These are phyloP conservation scores for Pteromalus puparum DNA, from an alignment of 1,140 invertebrate genomes.

Conservation along the genomic window DNA sequence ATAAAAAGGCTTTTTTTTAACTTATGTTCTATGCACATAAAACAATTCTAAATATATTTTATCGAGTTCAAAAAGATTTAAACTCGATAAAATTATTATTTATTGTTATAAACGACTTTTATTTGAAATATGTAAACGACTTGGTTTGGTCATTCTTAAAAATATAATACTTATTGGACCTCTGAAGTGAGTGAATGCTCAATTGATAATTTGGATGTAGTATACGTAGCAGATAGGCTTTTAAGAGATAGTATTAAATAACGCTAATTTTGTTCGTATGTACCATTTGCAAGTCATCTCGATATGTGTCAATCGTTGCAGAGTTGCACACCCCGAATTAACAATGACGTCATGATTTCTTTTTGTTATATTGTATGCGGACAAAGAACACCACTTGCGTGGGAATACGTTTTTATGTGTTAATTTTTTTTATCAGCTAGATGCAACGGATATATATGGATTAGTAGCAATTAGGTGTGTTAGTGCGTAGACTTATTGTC, in stretches of 20 bases:
- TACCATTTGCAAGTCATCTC: constrained; percentile 7
- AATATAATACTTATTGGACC: constrained; percentile 47
- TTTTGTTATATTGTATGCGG: constrained; percentile 55
- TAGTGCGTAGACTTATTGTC: constrained; percentile 77
- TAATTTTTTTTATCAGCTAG: constrained; percentile 66
- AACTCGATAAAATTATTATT: neutral
- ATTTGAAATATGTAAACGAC: neutral
- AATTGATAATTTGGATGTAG: neutral
- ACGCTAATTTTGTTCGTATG: neutral
- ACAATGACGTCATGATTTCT: constrained; percentile 57
- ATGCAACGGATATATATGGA: constrained; percentile 70
- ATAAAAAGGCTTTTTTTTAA: neutral
- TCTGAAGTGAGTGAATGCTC: constrained; percentile 14
- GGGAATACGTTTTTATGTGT: constrained; percentile 60
- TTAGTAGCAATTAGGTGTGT: constrained; percentile 73
- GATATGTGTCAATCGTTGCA: constrained; percentile 47
- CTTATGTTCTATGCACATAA: neutral
- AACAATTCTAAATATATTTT: neutral
- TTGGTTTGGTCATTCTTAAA: constrained; percentile 27
- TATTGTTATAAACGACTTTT: constrained; percentile 38
- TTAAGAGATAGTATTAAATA: neutral
- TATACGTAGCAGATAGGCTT: neutral
- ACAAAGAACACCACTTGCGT: constrained; percentile 62
- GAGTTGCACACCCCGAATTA: constrained; percentile 60
- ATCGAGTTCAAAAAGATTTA: neutral